These are phyloP conservation scores for Tetheella fluctuosa DNA, from an alignment of 2,888 invertebrate genomes.

Conservation along the genomic window DNA sequence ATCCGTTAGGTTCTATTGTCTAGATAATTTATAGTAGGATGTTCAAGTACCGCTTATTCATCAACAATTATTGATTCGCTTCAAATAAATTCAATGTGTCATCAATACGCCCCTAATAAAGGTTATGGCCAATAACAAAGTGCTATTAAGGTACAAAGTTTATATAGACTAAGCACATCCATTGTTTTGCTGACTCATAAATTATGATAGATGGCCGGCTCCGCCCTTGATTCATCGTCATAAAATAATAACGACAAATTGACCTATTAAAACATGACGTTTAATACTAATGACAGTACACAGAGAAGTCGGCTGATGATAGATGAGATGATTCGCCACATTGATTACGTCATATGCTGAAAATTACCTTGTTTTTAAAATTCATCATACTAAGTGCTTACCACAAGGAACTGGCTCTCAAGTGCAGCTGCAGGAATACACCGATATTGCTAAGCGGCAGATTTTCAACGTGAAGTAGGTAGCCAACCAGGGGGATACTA, in stretches of 20 bases:
- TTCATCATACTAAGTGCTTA: no score
- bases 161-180: slow-evolving; percentile 27
- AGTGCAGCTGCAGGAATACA: no score
- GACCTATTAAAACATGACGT: slow-evolving; percentile 52
- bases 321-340: slow-evolving; percentile 32
- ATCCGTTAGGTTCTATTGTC: slow-evolving; percentile 17
- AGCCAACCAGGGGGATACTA: no score
- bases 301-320: slow-evolving; percentile 37
- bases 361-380: no score
- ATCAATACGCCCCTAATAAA: slow-evolving; percentile 43
- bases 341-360: slow-evolving; percentile 2
- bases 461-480: no score
- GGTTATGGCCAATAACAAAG: slow-evolving; percentile 41
- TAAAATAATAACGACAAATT: slow-evolving; percentile 67
- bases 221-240: slow-evolving; percentile 57
- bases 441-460: neutral
- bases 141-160: slow-evolving; percentile 35
- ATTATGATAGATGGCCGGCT: slow-evolving; percentile 58
- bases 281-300: slow-evolving; percentile 35
- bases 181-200: slow-evolving; percentile 59
- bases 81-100: slow-evolving; percentile 47
- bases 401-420: neutral
- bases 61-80: slow-evolving; percentile 38
- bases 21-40: slow-evolving; percentile 20
- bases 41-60: slow-evolving; percentile 38